Conservation (phyloP, 2,888 invertebrate species). For the Drosophila subquinaria region DNA sequence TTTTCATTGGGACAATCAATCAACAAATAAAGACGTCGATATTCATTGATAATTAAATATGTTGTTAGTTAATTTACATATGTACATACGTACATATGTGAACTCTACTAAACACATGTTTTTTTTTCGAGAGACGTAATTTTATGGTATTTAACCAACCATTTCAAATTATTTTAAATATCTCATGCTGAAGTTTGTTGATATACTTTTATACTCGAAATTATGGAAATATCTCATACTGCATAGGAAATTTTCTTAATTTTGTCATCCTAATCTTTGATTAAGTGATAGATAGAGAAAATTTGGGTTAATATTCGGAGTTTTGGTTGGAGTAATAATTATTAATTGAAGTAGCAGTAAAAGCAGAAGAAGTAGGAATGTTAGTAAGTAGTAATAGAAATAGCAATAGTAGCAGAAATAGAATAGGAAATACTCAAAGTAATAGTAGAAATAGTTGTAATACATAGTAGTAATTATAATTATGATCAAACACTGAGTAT, state of each 20-base stretch:
- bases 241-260: too few relatives aligned
- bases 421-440: background rate
- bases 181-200: background rate
- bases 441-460: too few relatives aligned
- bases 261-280: too few relatives aligned
- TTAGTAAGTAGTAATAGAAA: background rate
- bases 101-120: background rate
- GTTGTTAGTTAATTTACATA: background rate
- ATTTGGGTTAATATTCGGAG: too few relatives aligned
- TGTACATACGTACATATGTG: background rate
- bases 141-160: too few relatives aligned
- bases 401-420: background rate
- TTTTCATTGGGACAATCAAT: conserved; percentile 58
- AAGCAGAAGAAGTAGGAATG: background rate
- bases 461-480: too few relatives aligned
- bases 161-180: too few relatives aligned
- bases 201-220: too few relatives aligned
- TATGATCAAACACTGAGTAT: too few relatives aligned
- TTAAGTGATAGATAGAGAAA: too few relatives aligned
- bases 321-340: background rate
- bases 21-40: conserved; percentile 25
- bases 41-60: background rate
- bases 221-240: too few relatives aligned
- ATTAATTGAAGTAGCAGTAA: background rate
- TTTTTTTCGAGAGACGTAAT: background rate